phyloP scores from a whole-genome alignment of 23 tunicate species.

The Trididemnum miniatum region DNA sequence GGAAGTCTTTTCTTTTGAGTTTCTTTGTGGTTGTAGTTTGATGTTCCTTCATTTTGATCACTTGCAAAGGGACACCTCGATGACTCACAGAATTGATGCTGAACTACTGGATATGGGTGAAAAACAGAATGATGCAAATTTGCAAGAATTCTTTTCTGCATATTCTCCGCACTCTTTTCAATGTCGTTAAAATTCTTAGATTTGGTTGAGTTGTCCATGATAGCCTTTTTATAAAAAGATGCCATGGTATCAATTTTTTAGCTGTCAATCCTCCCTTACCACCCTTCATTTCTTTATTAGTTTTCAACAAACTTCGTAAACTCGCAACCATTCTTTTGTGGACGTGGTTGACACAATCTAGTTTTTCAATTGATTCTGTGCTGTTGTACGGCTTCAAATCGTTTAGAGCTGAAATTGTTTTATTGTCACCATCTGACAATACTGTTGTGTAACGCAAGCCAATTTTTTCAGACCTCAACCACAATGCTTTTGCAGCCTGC shows the following conservation, averaged over 20 bases:
- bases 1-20: conserved; percentile 8
- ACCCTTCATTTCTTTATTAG: background rate
- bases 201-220: conserved; percentile 10
- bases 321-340: conserved; percentile 37
- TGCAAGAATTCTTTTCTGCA: conserved; percentile 13
- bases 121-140: conserved; percentile 28
- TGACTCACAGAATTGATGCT: conserved; percentile 12
- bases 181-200: background rate
- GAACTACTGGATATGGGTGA: conserved; percentile 4
- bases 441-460: conserved; percentile 4
- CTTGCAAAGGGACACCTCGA: background rate
- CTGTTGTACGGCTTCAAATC: background rate
- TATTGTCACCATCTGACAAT: conserved; percentile 22
- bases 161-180: background rate
- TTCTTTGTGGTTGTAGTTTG: background rate
- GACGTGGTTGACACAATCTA: conserved; percentile 33
- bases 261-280: conserved; percentile 30
- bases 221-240: background rate
- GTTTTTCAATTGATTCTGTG: conserved; percentile 15
- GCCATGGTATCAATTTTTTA: background rate
- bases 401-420: conserved; percentile 9
- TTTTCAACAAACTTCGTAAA: conserved; percentile 20
- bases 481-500: background rate
- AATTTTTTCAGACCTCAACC: background rate
- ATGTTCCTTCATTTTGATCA: background rate